Conservation (phyloP, 2,113 vertebrate species). For the Odocoileus hemionus region DNA sequence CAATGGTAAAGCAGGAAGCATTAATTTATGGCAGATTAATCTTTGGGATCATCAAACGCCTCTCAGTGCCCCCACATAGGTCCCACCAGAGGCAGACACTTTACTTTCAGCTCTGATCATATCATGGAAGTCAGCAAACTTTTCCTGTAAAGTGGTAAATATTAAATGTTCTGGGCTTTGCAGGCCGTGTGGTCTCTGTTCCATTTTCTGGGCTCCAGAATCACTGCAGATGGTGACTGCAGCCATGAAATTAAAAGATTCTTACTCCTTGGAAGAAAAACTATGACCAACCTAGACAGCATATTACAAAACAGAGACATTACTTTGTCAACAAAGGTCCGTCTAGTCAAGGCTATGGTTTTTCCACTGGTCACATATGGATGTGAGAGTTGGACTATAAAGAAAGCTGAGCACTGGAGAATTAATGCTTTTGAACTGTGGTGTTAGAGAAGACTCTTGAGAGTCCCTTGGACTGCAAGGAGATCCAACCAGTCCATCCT, state of each 20-base stretch:
- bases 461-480: neutral
- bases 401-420: fast-evolving
- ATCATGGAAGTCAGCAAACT: neutral
- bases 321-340: neutral
- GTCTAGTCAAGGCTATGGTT: neutral
- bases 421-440: neutral
- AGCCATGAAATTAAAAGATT: neutral
- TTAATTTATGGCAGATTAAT: neutral
- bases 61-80: neutral
- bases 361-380: neutral
- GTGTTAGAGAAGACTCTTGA: neutral
- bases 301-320: neutral
- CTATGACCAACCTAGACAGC: neutral
- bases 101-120: neutral
- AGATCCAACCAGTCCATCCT: neutral
- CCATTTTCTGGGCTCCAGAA: neutral
- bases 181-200: neutral
- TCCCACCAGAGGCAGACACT: neutral
- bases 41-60: neutral
- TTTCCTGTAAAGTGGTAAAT: neutral
- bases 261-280: neutral
- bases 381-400: neutral
- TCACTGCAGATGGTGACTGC: neutral
- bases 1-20: neutral
- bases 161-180: neutral